A percentile compares a stretch with the other conserved stretches of the same genome.
phyloP scores from a whole-genome alignment of 1,140 invertebrate genomes.

The Choristoneura fumiferana region DNA sequence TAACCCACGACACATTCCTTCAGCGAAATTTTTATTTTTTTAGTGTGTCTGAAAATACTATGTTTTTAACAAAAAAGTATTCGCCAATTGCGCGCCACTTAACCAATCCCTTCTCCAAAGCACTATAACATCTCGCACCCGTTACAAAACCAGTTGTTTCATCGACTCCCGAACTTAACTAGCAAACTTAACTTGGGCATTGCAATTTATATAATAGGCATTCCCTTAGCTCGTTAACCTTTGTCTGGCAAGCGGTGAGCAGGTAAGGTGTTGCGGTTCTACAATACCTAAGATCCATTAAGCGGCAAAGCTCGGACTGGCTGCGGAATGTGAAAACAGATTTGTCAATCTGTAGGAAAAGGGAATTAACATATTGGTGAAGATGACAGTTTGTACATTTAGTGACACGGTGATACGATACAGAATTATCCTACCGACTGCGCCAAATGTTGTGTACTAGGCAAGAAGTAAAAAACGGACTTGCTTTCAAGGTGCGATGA shows the following conservation, averaged over 20 bases:
- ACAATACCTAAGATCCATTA: conserved; percentile 10
- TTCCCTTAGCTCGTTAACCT: conserved; percentile 10
- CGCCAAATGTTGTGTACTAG: not conserved
- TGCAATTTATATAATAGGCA: conserved; percentile 11
- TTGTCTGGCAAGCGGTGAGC: conserved; percentile 2
- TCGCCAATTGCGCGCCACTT: too few relatives aligned
- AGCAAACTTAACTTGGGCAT: conserved; percentile 11
- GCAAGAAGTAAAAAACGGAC: too few relatives aligned
- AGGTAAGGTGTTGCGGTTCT: not conserved
- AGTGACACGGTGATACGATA: too few relatives aligned
- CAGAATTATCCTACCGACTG: not conserved
- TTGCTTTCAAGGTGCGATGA: not conserved
- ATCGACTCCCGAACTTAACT: conserved; percentile 1
- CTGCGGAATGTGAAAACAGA: not conserved
- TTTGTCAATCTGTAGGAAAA: too few relatives aligned
- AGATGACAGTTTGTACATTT: too few relatives aligned
- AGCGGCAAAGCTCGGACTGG: not conserved
- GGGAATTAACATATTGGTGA: too few relatives aligned
- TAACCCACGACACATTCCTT: too few relatives aligned
- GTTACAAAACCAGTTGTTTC: not conserved
- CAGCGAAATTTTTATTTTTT: too few relatives aligned
- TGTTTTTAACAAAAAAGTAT: too few relatives aligned
- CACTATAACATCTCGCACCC: not conserved
- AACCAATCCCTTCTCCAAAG: not conserved
- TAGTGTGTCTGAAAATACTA: too few relatives aligned